Evolutionary conservation across 2,888 invertebrate genomes (phyloP).

Genomic region (Drosophila fulvimacula): DNA sequence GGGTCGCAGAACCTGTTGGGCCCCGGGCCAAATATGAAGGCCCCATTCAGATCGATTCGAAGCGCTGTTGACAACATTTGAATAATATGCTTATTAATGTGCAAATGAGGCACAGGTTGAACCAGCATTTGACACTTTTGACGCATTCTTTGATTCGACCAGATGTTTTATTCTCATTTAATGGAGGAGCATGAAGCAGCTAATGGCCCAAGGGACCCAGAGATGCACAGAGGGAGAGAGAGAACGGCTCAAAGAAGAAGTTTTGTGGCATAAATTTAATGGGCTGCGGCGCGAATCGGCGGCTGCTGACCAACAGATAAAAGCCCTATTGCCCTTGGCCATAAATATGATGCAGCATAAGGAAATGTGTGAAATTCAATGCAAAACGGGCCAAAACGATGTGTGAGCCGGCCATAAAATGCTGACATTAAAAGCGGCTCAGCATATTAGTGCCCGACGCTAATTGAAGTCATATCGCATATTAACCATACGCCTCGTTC

Average conservation of each 20-base stretch:
- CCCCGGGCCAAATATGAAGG: slow-evolving; percentile 12
- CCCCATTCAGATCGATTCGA: slow-evolving; percentile 16
- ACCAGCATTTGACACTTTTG: slow-evolving; percentile 63
- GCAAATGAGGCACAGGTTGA: slow-evolving; percentile 60
- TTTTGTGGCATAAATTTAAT: slow-evolving; percentile 63
- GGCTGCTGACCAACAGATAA: slow-evolving; percentile 62
- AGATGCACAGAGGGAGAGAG: slow-evolving; percentile 17
- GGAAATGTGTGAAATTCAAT: slow-evolving; percentile 49
- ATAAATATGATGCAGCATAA: slow-evolving; percentile 56
- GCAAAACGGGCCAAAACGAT: slow-evolving; percentile 54
- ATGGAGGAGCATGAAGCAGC: slow-evolving; percentile 52
- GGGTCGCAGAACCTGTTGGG: slow-evolving; percentile 71
- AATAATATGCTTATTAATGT: slow-evolving; percentile 73
- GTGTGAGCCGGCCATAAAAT: slow-evolving; percentile 60
- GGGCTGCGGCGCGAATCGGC: slow-evolving; percentile 30
- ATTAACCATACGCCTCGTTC: slow-evolving; percentile 50
- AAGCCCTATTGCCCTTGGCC: slow-evolving; percentile 50
- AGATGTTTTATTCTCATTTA: slow-evolving; percentile 50
- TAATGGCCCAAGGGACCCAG: slow-evolving; percentile 47
- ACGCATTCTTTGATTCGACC: slow-evolving; percentile 52
- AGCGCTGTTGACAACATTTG: slow-evolving; percentile 53
- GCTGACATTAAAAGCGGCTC: slow-evolving; percentile 56
- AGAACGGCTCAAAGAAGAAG: slow-evolving; percentile 13
- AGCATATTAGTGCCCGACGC: slow-evolving; percentile 38
- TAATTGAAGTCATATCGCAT: slow-evolving; percentile 65